These are phyloP conservation scores for Homalodisca vitripennis DNA, from an alignment of 1,140 invertebrate species.

Conservation along the genomic window DNA sequence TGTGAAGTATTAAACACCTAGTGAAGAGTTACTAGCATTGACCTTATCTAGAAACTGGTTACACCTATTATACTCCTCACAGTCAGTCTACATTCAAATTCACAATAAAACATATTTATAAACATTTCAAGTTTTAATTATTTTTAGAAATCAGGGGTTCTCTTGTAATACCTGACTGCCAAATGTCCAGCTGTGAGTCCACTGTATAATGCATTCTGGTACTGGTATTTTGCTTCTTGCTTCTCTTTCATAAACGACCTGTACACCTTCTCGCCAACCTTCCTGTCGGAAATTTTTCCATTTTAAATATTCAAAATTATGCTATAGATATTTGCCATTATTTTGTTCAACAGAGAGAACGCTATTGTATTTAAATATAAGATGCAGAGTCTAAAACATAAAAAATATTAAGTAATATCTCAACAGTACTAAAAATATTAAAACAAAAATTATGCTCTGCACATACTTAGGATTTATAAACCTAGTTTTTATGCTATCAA, in stretches of 20 bases:
- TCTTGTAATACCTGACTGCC: conserved; percentile 50
- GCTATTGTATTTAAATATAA: too few relatives aligned
- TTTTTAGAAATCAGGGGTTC: background rate
- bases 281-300: conserved; percentile 47
- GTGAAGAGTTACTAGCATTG: background rate
- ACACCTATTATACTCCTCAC: background rate
- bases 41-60: background rate
- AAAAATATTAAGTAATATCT: too few relatives aligned
- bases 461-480: too few relatives aligned
- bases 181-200: conserved; percentile 62
- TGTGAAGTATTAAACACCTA: background rate
- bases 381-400: too few relatives aligned
- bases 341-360: too few relatives aligned
- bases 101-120: background rate
- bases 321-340: too few relatives aligned
- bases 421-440: too few relatives aligned
- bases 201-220: conserved; percentile 57
- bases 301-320: too few relatives aligned
- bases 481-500: too few relatives aligned
- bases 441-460: too few relatives aligned
- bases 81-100: background rate
- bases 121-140: background rate
- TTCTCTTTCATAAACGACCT: conserved; percentile 58
- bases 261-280: conserved; percentile 53
- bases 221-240: conserved; percentile 62